These are phyloP conservation scores for Cyprinella venusta DNA, from an alignment of 2,797 vertebrate genomes.

Conservation along the genomic window DNA sequence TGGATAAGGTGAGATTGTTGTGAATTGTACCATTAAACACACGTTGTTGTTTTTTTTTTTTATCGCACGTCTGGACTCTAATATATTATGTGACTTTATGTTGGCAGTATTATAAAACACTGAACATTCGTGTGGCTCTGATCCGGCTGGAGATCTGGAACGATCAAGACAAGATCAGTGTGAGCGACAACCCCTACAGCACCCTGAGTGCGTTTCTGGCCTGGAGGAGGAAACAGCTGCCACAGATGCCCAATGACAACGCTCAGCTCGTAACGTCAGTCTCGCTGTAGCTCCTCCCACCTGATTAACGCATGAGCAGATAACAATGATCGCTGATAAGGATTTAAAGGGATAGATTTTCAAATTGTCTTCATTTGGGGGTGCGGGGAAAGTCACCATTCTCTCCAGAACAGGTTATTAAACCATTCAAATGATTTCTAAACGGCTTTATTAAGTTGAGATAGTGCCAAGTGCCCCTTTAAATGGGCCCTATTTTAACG, in stretches of 20 bases:
- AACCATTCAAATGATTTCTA: no score
- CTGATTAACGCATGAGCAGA: neutral
- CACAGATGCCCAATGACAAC: constrained; percentile 87
- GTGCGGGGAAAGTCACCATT: no score
- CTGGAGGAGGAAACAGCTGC: constrained; percentile 90
- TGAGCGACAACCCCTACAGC: constrained; percentile 90
- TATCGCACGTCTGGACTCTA: neutral
- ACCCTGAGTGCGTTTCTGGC: constrained; percentile 90
- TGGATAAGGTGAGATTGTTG: constrained; percentile 88
- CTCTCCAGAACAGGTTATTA: no score
- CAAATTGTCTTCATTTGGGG: no score
- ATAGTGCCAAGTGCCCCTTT: neutral
- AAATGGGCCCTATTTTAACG: neutral
- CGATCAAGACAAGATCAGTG: constrained; percentile 79
- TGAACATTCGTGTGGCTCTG: constrained; percentile 92
- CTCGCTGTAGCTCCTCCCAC: constrained; percentile 3
- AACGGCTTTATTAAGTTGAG: no score
- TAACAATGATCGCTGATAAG: neutral
- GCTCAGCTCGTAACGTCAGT: constrained; percentile 95
- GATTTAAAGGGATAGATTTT: no score
- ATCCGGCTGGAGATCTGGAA: constrained; percentile 95
- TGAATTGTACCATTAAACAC: constrained; percentile 1
- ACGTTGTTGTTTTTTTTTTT: no score
- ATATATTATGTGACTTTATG: constrained; percentile 13
- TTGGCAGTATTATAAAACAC: constrained; percentile 88